Percentiles rank a stretch among this genome's conserved stretches.
Evolutionary conservation across 2,797 vertebrate species (phyloP).

Genomic region (Spheniscus humboldti): DNA sequence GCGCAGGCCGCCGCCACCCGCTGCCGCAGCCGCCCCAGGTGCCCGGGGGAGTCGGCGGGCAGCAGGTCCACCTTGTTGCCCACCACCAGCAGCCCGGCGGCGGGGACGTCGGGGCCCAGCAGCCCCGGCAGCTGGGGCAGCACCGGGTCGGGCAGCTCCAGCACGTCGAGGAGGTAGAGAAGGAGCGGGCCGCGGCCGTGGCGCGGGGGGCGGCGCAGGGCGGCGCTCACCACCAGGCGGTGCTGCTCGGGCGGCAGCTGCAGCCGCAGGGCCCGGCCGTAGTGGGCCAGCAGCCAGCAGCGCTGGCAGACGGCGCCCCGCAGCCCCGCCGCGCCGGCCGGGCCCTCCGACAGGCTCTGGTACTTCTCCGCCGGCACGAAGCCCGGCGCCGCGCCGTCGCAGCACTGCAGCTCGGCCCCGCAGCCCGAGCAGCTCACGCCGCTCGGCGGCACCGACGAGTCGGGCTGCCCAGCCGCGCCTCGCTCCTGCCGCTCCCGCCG

Average conservation of each 20-base stretch:
- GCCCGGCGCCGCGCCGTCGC: conserved; percentile 69
- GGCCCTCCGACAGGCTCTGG: conserved; percentile 43
- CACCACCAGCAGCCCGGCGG: conserved; percentile 75
- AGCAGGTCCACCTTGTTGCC: conserved; percentile 90
- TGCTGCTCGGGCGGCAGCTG: conserved; percentile 77
- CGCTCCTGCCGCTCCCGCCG: too few relatives aligned
- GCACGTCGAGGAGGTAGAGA: conserved; percentile 84
- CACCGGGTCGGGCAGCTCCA: conserved; percentile 84
- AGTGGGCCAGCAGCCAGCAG: conserved; percentile 81
- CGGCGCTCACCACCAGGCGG: conserved; percentile 66
- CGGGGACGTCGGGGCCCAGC: conserved; percentile 13
- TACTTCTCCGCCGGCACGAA: conserved; percentile 86
- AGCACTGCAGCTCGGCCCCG: conserved; percentile 86
- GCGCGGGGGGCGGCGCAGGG: conserved; percentile 46
- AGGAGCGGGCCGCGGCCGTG: conserved; percentile 78
- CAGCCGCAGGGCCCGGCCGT: conserved; percentile 77
- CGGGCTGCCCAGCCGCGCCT: not conserved
- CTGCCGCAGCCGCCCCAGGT: conserved; percentile 77
- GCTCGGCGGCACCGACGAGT: conserved; percentile 68
- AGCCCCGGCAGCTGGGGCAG: conserved; percentile 66
- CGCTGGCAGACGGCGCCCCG: conserved; percentile 80
- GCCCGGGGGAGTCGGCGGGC: conserved; percentile 75
- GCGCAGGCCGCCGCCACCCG: conserved; percentile 71
- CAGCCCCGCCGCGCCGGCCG: not conserved
- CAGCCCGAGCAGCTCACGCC: conserved; percentile 82